Conservation (phyloP, 2,888 invertebrate species). For the Uloborus plumipes region DNA sequence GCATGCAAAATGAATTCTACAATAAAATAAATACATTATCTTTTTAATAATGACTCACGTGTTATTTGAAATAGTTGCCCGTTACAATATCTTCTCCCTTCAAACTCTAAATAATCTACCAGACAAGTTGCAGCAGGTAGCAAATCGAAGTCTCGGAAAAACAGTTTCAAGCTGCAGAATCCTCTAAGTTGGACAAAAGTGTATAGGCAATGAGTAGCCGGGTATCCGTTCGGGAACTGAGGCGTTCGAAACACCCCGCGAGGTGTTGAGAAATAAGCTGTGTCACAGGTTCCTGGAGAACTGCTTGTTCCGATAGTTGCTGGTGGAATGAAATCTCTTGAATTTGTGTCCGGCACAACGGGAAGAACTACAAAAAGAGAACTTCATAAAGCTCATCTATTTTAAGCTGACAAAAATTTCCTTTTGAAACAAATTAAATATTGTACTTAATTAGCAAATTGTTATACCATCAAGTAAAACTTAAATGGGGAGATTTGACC, state of each 20-base stretch:
- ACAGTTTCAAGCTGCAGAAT: constrained; percentile 65
- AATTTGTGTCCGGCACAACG: not conserved
- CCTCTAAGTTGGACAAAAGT: constrained; percentile 47
- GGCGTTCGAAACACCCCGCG: constrained; percentile 29
- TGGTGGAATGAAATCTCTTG: constrained; percentile 4
- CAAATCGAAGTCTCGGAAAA: constrained; percentile 67
- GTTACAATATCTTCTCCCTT: constrained; percentile 67
- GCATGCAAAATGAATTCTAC: too few relatives aligned
- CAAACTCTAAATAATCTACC: constrained; percentile 67
- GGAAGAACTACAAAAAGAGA: not conserved
- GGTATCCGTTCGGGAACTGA: constrained; percentile 30
- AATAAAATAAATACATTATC: too few relatives aligned
- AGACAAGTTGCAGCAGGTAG: constrained; percentile 64
- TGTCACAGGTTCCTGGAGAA: constrained; percentile 15
- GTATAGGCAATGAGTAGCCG: constrained; percentile 42
- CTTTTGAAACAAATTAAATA: too few relatives aligned
- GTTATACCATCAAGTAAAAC: too few relatives aligned
- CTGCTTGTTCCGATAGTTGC: not conserved
- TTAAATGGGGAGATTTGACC: too few relatives aligned
- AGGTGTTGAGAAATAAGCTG: constrained; percentile 30
- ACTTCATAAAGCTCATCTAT: too few relatives aligned
- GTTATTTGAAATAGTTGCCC: constrained; percentile 48
- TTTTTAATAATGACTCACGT: constrained; percentile 25
- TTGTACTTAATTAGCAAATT: too few relatives aligned
- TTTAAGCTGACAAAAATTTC: too few relatives aligned